These are phyloP conservation scores for Drosophila obscura DNA, from an alignment of 1,140 invertebrate species.

Conservation along the genomic window DNA sequence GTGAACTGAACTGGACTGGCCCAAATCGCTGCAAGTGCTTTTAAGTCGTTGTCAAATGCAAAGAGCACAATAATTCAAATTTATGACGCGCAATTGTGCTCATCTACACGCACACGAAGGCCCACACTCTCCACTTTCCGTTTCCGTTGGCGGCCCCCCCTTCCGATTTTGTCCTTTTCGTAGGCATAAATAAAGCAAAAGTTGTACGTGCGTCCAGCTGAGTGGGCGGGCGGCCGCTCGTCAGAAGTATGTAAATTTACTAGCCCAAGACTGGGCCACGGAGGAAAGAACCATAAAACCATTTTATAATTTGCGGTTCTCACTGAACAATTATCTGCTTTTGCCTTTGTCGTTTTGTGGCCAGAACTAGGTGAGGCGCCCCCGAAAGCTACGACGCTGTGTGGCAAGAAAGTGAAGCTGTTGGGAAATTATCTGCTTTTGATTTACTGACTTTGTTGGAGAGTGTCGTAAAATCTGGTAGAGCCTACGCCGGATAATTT, in stretches of 20 bases:
- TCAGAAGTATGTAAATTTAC: slow-evolving; percentile 78
- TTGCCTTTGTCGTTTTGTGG: slow-evolving; percentile 28
- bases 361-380: slow-evolving; percentile 40
- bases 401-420: slow-evolving; percentile 29
- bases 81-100: slow-evolving; percentile 79
- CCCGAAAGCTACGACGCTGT: no score
- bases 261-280: slow-evolving; percentile 17
- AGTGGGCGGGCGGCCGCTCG: slow-evolving; percentile 49
- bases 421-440: slow-evolving; percentile 74
- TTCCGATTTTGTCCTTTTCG: slow-evolving; percentile 2
- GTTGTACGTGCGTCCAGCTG: slow-evolving; percentile 68
- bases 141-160: neutral
- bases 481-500: slow-evolving; percentile 35
- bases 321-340: slow-evolving; percentile 71
- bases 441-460: slow-evolving; percentile 64
- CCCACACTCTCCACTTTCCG: slow-evolving; percentile 46
- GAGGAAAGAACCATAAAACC: slow-evolving; percentile 62
- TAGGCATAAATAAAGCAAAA: slow-evolving; percentile 50
- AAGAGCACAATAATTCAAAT: slow-evolving; percentile 81
- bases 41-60: slow-evolving; percentile 81
- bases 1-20: slow-evolving; percentile 61
- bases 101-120: slow-evolving; percentile 56
- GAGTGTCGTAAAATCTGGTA: slow-evolving; percentile 62
- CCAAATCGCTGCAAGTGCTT: slow-evolving; percentile 80
- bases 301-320: slow-evolving; percentile 75